phyloP scores from a whole-genome alignment of 1,140 invertebrate genomes.

The Hesperophylax magnus region DNA sequence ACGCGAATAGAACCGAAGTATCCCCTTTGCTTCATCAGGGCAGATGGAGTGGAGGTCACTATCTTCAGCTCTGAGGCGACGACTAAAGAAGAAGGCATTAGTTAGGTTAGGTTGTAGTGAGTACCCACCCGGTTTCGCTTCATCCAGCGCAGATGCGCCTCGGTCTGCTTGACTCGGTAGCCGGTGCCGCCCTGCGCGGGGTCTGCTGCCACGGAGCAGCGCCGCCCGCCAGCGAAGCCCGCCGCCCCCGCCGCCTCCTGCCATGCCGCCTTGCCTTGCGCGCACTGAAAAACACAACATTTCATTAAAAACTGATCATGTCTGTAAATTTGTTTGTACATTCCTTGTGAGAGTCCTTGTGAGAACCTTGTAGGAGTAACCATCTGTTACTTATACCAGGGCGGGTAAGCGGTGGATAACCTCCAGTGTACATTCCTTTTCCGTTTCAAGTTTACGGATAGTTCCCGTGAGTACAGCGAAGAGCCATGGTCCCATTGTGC shows the following conservation, averaged over 20 bases:
- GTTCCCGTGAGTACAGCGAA: too few species aligned
- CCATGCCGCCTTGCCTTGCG: slow-evolving; percentile 85
- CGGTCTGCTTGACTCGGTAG: slow-evolving; percentile 71
- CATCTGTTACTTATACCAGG: too few species aligned
- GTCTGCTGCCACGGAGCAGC: slow-evolving; percentile 80
- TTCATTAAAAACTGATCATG: too few species aligned
- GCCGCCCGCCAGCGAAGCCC: slow-evolving; percentile 65
- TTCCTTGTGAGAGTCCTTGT: too few species aligned
- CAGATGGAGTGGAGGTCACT: neutral
- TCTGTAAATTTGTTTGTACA: too few species aligned
- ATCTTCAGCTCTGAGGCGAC: neutral
- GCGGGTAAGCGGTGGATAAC: too few species aligned
- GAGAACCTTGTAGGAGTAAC: too few species aligned
- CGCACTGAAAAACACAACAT: slow-evolving; percentile 73
- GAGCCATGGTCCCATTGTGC: too few species aligned
- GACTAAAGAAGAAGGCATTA: neutral
- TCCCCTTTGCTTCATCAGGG: neutral
- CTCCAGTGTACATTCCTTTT: too few species aligned
- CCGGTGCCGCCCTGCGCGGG: slow-evolving; percentile 74
- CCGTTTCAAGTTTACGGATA: too few species aligned
- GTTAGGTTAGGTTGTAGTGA: neutral
- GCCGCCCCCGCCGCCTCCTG: slow-evolving; percentile 74
- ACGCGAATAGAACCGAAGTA: too few species aligned
- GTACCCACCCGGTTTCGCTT: slow-evolving; percentile 83
- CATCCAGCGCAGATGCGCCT: slow-evolving; percentile 80